These are phyloP conservation scores for Physeter macrocephalus DNA, from an alignment of 2,113 vertebrate species.

Conservation along the genomic window DNA sequence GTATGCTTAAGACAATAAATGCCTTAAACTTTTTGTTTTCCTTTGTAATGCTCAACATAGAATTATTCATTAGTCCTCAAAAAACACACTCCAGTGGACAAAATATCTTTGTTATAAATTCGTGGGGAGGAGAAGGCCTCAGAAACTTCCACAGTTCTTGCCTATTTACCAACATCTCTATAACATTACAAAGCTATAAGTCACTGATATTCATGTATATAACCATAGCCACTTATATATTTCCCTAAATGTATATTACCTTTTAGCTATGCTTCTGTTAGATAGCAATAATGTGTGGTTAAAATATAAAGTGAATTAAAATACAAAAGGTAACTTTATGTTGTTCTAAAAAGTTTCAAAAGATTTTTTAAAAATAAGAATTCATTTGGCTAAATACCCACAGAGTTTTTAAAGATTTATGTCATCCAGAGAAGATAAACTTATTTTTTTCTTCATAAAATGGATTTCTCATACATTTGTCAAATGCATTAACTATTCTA, in stretches of 20 bases:
- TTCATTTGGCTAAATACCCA: not conserved
- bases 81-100: not conserved
- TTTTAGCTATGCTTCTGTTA: not conserved
- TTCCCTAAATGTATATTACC: not conserved
- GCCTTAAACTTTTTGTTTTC: not conserved
- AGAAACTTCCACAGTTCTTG: not conserved
- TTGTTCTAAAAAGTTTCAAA: not conserved
- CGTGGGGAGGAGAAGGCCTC: not conserved
- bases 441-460: slow-evolving; percentile 6
- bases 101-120: not conserved
- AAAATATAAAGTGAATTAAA: not conserved
- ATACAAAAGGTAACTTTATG: not conserved
- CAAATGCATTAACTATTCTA: not conserved
- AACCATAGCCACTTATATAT: not conserved
- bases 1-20: not conserved
- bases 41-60: not conserved
- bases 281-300: fast-evolving
- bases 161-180: not conserved
- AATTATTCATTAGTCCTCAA: not conserved
- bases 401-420: not conserved
- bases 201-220: not conserved
- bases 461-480: not conserved
- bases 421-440: not conserved
- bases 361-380: not conserved
- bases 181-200: not conserved